Percentiles rank a stretch among this genome's conserved stretches.
These are phyloP conservation scores for Sarcophaga rosellei DNA, from an alignment of 2,888 invertebrate genomes.

Conservation along the genomic window DNA sequence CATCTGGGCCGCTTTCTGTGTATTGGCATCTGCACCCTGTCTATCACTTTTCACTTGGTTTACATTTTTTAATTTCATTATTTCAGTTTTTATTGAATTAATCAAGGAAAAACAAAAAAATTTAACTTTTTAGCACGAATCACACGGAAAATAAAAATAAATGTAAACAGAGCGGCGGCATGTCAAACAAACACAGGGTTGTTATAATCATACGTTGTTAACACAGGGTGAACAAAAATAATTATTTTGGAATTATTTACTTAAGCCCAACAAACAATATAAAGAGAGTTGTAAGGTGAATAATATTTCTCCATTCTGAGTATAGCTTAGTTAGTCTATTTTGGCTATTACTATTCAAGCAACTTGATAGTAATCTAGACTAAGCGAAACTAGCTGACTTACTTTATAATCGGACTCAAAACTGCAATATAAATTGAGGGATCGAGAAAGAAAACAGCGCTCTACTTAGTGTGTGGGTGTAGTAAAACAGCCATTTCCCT, in stretches of 20 bases:
- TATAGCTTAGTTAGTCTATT: no score
- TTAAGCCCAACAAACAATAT: neutral
- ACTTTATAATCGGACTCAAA: no score
- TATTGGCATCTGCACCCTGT: neutral
- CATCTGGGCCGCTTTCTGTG: slow-evolving; percentile 64
- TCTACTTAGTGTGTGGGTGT: no score
- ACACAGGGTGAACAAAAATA: slow-evolving; percentile 1
- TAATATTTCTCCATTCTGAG: neutral
- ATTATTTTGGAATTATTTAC: no score
- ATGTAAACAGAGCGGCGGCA: slow-evolving; percentile 45
- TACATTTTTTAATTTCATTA: slow-evolving; percentile 64
- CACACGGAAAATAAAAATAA: neutral
- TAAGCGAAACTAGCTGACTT: no score
- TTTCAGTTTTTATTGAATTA: slow-evolving; percentile 28
- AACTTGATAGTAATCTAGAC: no score
- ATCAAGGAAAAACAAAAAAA: neutral
- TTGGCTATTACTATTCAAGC: no score
- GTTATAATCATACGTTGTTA: neutral
- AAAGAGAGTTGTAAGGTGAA: neutral
- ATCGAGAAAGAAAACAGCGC: no score
- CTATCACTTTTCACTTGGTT: slow-evolving; percentile 40
- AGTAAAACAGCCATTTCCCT: no score
- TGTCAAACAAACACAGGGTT: slow-evolving; percentile 32
- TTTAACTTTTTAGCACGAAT: slow-evolving; percentile 1
- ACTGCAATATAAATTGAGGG: no score